Conservation (phyloP, 1,140 invertebrate species). For the Macrostomum lignano region DNA sequence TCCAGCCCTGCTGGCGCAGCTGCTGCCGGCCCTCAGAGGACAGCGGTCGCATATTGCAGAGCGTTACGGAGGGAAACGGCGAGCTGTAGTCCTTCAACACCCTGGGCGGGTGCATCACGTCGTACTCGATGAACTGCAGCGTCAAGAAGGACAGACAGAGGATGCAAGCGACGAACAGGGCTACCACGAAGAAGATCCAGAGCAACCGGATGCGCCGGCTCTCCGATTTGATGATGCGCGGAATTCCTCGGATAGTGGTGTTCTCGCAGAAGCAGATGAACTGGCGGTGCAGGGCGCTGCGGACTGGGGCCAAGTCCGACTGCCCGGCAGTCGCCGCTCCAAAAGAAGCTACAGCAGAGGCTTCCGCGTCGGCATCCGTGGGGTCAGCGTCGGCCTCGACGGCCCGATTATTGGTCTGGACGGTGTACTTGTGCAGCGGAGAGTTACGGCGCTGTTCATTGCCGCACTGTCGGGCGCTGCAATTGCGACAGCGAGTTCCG, state of each 20-base stretch:
- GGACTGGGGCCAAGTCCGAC: too few species aligned
- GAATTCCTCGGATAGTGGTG: constrained; percentile 4
- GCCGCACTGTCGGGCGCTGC: too few species aligned
- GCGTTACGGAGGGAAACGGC: constrained; percentile 1
- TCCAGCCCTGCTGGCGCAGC: constrained; percentile 1
- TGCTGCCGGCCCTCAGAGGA: neutral
- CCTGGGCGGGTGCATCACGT: constrained; percentile 6
- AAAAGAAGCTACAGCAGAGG: too few species aligned
- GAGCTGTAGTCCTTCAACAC: neutral
- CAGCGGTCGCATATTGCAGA: constrained; percentile 1
- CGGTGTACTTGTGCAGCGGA: too few species aligned
- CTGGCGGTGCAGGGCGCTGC: neutral
- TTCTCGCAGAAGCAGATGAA: constrained; percentile 3
- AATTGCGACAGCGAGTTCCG: too few species aligned
- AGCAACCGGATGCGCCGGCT: neutral
- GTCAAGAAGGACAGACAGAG: constrained; percentile 1
- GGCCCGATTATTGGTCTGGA: too few species aligned
- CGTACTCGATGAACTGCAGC: constrained; percentile 2
- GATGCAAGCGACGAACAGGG: neutral
- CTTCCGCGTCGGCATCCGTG: too few species aligned
- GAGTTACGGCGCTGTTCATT: too few species aligned
- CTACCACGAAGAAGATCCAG: neutral
- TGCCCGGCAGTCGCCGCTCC: too few species aligned
- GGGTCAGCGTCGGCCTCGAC: too few species aligned
- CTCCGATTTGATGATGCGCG: constrained; percentile 1